Conservation (phyloP, 2,113 vertebrate genomes). For the Porphyrio hochstetteri region DNA sequence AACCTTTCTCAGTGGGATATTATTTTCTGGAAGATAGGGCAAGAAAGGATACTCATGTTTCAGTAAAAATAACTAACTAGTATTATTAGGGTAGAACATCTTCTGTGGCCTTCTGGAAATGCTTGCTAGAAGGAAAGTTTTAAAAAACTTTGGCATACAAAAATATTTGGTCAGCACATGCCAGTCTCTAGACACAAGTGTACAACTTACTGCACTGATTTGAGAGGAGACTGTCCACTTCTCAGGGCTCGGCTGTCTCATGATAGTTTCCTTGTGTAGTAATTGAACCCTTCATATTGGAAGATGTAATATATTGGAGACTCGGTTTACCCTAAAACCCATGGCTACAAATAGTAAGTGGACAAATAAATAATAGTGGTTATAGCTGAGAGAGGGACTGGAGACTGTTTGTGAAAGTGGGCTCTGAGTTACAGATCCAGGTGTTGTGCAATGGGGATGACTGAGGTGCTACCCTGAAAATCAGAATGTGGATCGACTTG, state of each 20-base stretch:
- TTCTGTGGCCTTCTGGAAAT: not conserved
- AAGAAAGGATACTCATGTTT: not conserved
- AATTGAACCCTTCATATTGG: not conserved
- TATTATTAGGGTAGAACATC: not conserved
- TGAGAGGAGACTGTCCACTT: not conserved
- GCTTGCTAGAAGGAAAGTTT: not conserved
- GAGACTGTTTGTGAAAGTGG: not conserved
- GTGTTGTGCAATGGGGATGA: not conserved
- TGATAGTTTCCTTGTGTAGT: not conserved
- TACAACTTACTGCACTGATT: not conserved
- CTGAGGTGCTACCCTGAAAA: not conserved
- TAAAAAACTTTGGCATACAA: not conserved
- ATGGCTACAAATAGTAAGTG: not conserved
- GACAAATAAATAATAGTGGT: not conserved
- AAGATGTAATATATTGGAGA: not conserved
- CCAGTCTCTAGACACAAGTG: not conserved
- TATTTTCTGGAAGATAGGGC: not conserved
- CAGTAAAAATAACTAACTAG: not conserved
- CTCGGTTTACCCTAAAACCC: not conserved
- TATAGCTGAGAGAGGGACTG: not conserved
- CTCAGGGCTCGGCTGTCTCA: not conserved
- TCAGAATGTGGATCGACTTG: not conserved
- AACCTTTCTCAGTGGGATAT: not conserved
- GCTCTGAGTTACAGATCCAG: not conserved
- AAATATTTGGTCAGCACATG: not conserved